These are phyloP conservation scores for Venustaconcha ellipsiformis DNA, from an alignment of 1,140 invertebrate species.

Conservation along the genomic window DNA sequence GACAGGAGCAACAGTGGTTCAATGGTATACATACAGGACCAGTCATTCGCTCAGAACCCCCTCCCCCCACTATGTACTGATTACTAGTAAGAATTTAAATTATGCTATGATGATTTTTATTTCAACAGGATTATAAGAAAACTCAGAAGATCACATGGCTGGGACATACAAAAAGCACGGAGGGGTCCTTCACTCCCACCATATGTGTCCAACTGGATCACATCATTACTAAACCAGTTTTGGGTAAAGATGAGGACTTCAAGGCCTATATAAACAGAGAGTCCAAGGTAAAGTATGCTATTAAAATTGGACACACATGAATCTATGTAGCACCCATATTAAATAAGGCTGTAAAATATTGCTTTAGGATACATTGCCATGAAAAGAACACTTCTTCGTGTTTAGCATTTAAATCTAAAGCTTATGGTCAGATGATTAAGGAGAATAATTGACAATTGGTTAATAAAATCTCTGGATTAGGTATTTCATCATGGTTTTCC, in stretches of 20 bases:
- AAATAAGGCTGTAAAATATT: neutral
- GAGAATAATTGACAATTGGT: too few relatives aligned
- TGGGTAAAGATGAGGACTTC: constrained; percentile 98
- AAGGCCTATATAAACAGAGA: constrained; percentile 91
- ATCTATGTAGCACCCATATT: neutral
- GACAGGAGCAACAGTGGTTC: too few relatives aligned
- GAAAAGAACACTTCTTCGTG: neutral
- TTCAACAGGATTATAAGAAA: constrained; percentile 71
- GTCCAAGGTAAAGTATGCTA: too few relatives aligned
- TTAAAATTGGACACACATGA: neutral
- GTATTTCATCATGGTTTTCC: too few relatives aligned
- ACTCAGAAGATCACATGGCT: constrained; percentile 98
- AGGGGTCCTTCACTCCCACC: constrained; percentile 80
- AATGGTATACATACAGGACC: too few relatives aligned
- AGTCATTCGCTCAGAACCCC: too few relatives aligned
- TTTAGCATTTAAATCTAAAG: too few relatives aligned
- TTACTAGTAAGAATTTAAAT: too few relatives aligned
- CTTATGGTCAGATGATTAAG: too few relatives aligned
- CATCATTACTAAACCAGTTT: constrained; percentile 92
- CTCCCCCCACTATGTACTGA: too few relatives aligned
- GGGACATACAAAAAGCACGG: constrained; percentile 71
- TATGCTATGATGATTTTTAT: too few relatives aligned
- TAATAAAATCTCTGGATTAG: too few relatives aligned
- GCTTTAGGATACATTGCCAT: neutral
- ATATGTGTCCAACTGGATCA: constrained; percentile 95